These are phyloP conservation scores for Nephila pilipes DNA, from an alignment of 1,140 invertebrate genomes.

Conservation along the genomic window DNA sequence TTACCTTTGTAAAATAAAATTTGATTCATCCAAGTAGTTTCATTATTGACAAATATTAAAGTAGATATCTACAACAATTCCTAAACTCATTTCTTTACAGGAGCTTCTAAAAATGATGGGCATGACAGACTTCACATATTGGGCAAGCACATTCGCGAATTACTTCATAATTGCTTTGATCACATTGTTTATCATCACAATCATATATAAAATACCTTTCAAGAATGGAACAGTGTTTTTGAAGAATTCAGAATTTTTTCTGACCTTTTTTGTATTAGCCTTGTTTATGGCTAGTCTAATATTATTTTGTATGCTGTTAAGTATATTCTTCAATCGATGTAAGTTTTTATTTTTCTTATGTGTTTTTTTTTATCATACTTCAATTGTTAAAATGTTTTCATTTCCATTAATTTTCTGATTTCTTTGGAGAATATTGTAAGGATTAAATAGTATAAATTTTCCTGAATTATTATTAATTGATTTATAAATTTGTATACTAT, in stretches of 20 bases:
- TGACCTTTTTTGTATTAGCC: conserved; percentile 80
- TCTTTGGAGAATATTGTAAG: not conserved
- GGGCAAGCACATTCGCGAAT: conserved; percentile 85
- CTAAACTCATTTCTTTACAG: conserved; percentile 78
- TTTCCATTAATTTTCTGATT: not conserved
- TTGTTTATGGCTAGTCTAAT: conserved; percentile 75
- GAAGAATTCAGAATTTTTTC: conserved; percentile 83
- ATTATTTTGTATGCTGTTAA: conserved; percentile 78
- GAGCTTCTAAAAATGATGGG: conserved; percentile 86
- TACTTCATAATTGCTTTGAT: conserved; percentile 83
- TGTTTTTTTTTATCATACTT: not conserved
- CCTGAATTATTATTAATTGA: no score
- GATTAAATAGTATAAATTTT: no score
- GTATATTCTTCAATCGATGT: conserved; percentile 77
- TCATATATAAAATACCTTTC: conserved; percentile 82
- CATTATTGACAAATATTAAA: not conserved
- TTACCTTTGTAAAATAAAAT: not conserved
- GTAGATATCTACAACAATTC: no score
- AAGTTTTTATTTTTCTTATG: not conserved
- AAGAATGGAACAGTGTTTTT: conserved; percentile 80
- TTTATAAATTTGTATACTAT: no score
- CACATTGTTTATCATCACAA: conserved; percentile 82
- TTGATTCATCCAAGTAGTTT: no score
- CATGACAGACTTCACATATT: conserved; percentile 84
- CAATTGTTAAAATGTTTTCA: not conserved